Conservation (phyloP, 2,113 vertebrate species). For the Tricholaema leucomelas region DNA sequence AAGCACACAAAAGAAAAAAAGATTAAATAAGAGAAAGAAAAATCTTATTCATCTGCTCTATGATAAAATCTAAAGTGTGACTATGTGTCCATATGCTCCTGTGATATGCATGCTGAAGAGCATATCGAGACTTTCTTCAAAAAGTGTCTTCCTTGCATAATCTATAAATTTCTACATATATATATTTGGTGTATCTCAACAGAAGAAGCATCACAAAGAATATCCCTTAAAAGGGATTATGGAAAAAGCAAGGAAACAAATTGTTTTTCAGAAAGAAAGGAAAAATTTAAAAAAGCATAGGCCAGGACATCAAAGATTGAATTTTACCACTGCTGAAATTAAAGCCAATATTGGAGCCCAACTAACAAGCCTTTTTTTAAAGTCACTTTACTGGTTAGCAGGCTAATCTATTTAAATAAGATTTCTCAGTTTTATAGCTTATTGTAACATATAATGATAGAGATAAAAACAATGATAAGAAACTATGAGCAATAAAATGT, state of each 20-base stretch:
- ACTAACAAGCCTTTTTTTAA: background rate
- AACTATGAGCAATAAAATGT: background rate
- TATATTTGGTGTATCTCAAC: conserved; percentile 3
- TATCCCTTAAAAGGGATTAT: background rate
- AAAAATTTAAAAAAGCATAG: background rate
- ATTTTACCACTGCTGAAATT: background rate
- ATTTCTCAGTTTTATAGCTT: background rate
- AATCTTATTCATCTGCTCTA: background rate
- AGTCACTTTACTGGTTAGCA: rapidly evolving
- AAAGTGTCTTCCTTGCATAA: background rate
- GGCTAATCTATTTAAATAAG: background rate
- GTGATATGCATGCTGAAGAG: background rate
- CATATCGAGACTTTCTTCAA: background rate
- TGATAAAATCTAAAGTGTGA: conserved; percentile 16
- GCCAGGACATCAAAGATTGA: background rate
- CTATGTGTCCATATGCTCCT: conserved; percentile 15
- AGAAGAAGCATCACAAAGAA: background rate
- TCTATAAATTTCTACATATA: conserved; percentile 6
- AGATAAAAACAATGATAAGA: background rate
- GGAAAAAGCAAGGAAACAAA: background rate
- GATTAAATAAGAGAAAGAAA: background rate
- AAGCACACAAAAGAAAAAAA: background rate
- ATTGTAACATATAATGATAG: background rate
- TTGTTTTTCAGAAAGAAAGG: background rate
- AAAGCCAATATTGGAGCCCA: background rate